Base-by-base conservation (phyloP, 92 coral and sea anemone species). In the Galaxea fascicularis region DNA sequence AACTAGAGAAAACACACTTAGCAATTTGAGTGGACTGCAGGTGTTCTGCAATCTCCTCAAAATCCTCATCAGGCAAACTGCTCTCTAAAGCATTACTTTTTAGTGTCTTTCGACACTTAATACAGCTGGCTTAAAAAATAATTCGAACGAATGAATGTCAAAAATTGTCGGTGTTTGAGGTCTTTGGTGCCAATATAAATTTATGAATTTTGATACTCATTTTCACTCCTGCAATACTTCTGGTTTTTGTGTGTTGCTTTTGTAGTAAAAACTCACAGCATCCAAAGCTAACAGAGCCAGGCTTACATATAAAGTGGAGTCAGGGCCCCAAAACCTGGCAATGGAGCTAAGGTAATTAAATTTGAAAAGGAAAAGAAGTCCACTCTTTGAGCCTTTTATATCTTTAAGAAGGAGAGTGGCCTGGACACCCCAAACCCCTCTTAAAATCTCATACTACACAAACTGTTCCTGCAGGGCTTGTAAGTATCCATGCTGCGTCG, bases 11-110 rank as follows among this genome's bases (percentile, higher is more conserved):
- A 59, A 77, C 24, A 58, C 51, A 82, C 86, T 52, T 81, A 81
- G 77, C 86, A 81, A 81, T n/a, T 68, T 81, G 14, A 81, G 77
- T 25, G 75, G 47, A 60, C 70, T 59, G n/a, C 41, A 77, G 25
- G n/a, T 77, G 82, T 59, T 77, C 52, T 77, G 82, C 17, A 57
- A 60, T 77, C 17, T 76, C 80, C 67, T 76, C 80, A 39, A 64
- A 31, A 63, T 64, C 59, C 47, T n/a, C 28, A 4, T 39, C 56
- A 13, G 74, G 59, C 58, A 66, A 25, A 22, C 17, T 44, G 45
- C 59, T 63, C 26, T 79, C 85, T 3, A 10, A 58, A n/a, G 0
- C 45, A n/a, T 21, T 69, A 21, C 74, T 47, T 47, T 28, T 31
- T 7, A 41, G 30, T 0, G 41, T 63, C 35, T 79, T 79, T 39